These are phyloP conservation scores for Bothrops alternatus DNA, from an alignment of 2,797 vertebrate species.

Conservation along the genomic window DNA sequence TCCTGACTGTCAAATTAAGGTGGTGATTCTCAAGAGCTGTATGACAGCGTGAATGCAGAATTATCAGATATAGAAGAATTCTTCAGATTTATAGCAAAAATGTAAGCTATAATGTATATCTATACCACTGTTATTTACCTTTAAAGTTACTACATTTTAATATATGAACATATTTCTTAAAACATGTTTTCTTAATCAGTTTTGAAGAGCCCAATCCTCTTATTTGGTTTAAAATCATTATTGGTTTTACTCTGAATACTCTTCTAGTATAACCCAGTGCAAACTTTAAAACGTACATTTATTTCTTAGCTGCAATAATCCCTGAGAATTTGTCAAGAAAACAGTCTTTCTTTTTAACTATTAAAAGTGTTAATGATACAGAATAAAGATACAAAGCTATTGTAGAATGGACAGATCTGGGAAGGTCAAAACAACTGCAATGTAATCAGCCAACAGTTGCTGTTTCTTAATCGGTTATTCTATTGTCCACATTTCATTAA, in stretches of 20 bases:
- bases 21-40: constrained; percentile 39
- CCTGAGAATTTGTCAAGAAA: constrained; percentile 62
- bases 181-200: constrained; percentile 65
- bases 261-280: constrained; percentile 48
- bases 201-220: constrained; percentile 71
- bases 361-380: constrained; percentile 64
- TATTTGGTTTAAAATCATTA: constrained; percentile 69
- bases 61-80: constrained; percentile 33
- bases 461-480: constrained; percentile 61
- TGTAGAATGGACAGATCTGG: constrained; percentile 66
- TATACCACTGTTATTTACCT: constrained; percentile 48
- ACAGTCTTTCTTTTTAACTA: constrained; percentile 53
- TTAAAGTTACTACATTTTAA: constrained; percentile 62
- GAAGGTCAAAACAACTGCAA: constrained; percentile 59
- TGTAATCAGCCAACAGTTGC: constrained; percentile 66
- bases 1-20: constrained; percentile 46
- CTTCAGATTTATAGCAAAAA: constrained; percentile 29
- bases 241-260: constrained; percentile 64
- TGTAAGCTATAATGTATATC: constrained; percentile 14
- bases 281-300: constrained; percentile 68
- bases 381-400: constrained; percentile 66
- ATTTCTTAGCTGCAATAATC: constrained; percentile 70
- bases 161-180: constrained; percentile 71
- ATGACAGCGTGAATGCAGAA: constrained; percentile 42
- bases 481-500: constrained; percentile 55